phyloP scores from a whole-genome alignment of 2,797 vertebrate species.

The Cryptoprocta ferox region DNA sequence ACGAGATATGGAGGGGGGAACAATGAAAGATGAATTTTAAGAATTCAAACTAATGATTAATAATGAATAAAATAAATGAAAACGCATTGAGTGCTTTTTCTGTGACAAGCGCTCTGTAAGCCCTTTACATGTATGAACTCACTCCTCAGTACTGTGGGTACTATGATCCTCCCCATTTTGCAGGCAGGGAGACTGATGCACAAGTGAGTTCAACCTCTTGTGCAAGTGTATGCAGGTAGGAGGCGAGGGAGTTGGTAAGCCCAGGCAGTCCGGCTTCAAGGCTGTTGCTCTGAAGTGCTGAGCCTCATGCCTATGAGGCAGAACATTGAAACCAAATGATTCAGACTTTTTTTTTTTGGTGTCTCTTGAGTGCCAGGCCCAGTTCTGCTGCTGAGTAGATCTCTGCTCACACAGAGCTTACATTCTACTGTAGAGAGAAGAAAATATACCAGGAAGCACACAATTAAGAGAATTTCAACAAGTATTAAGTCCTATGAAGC shows the following conservation, averaged over 20 bases:
- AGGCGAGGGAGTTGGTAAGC: background rate
- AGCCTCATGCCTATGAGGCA: background rate
- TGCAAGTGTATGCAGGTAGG: background rate
- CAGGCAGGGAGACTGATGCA: background rate
- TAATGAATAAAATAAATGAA: background rate
- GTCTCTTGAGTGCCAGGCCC: background rate
- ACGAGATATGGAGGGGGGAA: background rate
- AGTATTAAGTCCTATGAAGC: background rate
- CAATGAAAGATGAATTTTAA: background rate
- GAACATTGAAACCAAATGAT: background rate
- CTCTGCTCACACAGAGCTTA: background rate
- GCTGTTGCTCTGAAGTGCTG: background rate
- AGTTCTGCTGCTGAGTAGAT: background rate
- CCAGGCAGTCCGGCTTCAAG: background rate
- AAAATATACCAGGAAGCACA: background rate
- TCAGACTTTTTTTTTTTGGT: background rate
- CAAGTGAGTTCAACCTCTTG: background rate
- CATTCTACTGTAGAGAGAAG: background rate
- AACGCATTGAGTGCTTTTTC: background rate
- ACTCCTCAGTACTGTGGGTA: background rate
- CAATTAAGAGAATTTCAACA: background rate
- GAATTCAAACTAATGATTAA: background rate
- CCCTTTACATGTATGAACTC: background rate
- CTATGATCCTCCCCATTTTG: background rate
- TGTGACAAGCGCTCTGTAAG: background rate